Evolutionary conservation across 1,140 invertebrate genomes (phyloP), one percentile per base, ranked within the genome.

Genomic region (Ptiloglossa arizonensis): DNA sequence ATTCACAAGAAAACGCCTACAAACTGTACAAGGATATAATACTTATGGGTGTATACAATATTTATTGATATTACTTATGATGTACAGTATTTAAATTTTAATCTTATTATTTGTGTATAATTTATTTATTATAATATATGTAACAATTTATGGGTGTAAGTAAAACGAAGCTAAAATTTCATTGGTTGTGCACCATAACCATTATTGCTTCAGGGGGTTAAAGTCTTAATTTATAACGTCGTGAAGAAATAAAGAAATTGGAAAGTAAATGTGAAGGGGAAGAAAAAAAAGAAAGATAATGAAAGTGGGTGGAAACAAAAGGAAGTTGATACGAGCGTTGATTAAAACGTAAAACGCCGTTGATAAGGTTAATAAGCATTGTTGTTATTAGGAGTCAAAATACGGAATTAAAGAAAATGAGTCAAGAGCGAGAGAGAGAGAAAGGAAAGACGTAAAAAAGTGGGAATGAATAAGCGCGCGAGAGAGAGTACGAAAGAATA

Each of bases 351-450:
- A 54, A 6, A 19, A 62, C 63, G 67, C 73, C 71, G 50, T 80
- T 80, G 56, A 38, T 77, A 62, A 83, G 72, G 56, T 85, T 77
- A 80, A 69, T 83, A 72, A 80, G 77, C 63, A 83, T 83, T 85
- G 78, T 83, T 85, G 80, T 83, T 83, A 85, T 72, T 83, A 85
- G 54, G 62, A 69, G 60, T 72, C 24, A 32, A 85, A 80, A 85
- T 76, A 76, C 38, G 27, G 60, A 67, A 29, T 56, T 57, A 72
- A 63, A 48, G 41, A 64, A 9, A 63, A 24, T 15, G 60, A 78
- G 67, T n/a, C 46, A 41, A 38, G 46, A 60, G 62, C 24, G 24
- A 56, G 54, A n/a, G 15, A 57, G 62, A 54, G 22, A 72, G 48
- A 60, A 41, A 57, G 35, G 27, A 11, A 66, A 2, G 54, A 27